Evolutionary conservation across 1,140 invertebrate species (phyloP), one percentile per base, ranked within the genome.

Genomic region (Listronotus oregonensis): DNA sequence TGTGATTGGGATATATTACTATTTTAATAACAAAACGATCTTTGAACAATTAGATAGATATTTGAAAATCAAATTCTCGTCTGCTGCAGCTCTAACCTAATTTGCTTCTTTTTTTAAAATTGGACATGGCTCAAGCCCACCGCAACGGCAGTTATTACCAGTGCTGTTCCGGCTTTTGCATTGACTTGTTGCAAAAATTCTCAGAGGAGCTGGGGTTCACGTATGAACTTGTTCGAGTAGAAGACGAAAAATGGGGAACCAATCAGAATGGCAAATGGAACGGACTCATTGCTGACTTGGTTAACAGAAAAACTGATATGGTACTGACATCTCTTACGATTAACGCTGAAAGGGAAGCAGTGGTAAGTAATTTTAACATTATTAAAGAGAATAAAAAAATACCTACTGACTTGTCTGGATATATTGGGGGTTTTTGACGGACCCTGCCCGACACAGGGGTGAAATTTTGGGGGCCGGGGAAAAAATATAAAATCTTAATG

Each of bases 131-230:
- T 12, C 84, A 86, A 63, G 90, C 90, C 31, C 89, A 92, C 75
- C 85, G 87, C 61, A 94, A 95, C 78, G 90, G 88, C 65, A 92
- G 89, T 55, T 87, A 91, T 69, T 94, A 90, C 78, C 92, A 93
- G 73, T 99, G 97, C 82, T 99, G 96, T 79, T 95, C 95, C 59
- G 97, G 97, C 12, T 97, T 98, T 79, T 98, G 95, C 80, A 97
- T 99, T 65, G 97, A 99, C 82, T 82, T 98, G 17, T 84, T 98
- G 47, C 89, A 93, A 74, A 94, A 93, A 78, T 90, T 95, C 78
- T 92, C 92, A 42, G 89, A 94, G 73, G 93, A 97, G 77, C 85
- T 99, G 49, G 93, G 93, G 18, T 99, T 99, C 82, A 96, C 96
- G 10, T 98, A 95, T 77, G 94, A 97, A 74, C 85, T 99, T 47